Evolutionary conservation across 2,797 vertebrate genomes (phyloP).

Genomic region (Hylomyscus alleni): DNA sequence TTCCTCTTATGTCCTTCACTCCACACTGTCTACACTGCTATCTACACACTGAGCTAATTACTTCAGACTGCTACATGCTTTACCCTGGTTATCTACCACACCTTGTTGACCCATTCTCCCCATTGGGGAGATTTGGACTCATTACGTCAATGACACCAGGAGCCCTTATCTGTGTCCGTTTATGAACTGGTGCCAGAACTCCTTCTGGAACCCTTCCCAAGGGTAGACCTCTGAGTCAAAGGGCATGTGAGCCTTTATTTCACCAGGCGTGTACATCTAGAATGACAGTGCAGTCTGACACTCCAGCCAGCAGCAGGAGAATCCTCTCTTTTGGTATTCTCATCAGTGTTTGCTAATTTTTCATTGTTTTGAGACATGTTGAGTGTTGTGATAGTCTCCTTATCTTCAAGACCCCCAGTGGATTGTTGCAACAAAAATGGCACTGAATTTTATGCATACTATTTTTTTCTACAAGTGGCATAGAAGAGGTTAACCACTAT

Average conservation of each 20-base stretch:
- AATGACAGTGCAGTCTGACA: neutral
- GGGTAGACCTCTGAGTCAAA: neutral
- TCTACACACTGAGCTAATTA: too few species aligned
- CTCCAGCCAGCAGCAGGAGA: neutral
- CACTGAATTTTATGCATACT: neutral
- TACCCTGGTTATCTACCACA: too few species aligned
- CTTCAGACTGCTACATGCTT: neutral
- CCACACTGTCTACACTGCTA: fast-evolving
- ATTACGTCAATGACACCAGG: neutral
- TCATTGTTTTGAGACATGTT: neutral
- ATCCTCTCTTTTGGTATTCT: neutral
- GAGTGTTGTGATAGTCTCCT: neutral
- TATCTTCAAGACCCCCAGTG: neutral
- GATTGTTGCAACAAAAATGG: neutral
- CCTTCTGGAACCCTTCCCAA: neutral
- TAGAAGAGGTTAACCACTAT: neutral
- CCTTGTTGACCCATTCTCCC: neutral
- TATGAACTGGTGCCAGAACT: neutral
- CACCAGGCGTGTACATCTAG: neutral
- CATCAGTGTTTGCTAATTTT: neutral
- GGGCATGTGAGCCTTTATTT: neutral
- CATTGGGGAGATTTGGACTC: neutral
- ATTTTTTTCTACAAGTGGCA: neutral
- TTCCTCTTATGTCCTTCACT: neutral
- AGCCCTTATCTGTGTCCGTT: neutral